Base-by-base conservation (phyloP, 1,140 invertebrate species). In the Lanistes nyassanus region DNA sequence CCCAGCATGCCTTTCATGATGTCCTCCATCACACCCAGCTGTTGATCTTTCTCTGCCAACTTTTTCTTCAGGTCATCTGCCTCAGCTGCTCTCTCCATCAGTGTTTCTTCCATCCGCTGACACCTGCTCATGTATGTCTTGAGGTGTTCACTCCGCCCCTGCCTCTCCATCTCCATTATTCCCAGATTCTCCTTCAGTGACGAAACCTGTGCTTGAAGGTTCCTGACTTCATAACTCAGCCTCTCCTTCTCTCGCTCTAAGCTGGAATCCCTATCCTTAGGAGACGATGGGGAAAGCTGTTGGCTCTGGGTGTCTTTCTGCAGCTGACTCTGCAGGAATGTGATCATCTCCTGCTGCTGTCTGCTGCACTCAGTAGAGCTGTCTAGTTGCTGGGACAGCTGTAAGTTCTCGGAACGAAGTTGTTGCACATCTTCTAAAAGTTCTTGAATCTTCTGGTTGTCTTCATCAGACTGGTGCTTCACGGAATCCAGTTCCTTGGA, bases 181-280 rank as follows among this genome's bases (percentile, higher is more conserved):
- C 76, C 75, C 39, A 80, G 75, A 36, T 81, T 81, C 42, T 81
- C 78, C 47, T 78, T 79, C 21, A 83, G 67, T 19, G 76, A 68
- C 13, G 72, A 36, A 55, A 77, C 75, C 66, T 81, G 76, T 36
- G 62, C 76, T 42, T 79, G 72, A n/a, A 81, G 36, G 31, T 78
- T 67, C 31, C 75, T 66, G 13, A 79, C 70, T 42, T 74, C 36
- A 31, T 66, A 72, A 31, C 21, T 19, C 29, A 76, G 55, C 29
- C 69, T 60, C 29, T 68, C 36, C 55, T 72, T 72, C 31, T 72
- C 55, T 29, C 37, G 56, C 42, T 72, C 70, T 26, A 62, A 4
- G 0, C 4, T 37, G 26, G 16, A 11, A 23, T 53, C 26, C 11
- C 42, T 55, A 34, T 72, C 56, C 6, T 9, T 21, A 3, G 55